A percentile compares a stretch with the other conserved stretches of the same genome.
These are phyloP conservation scores for Calameuta filiformis DNA, from an alignment of 2,888 invertebrate species.

Conservation along the genomic window DNA sequence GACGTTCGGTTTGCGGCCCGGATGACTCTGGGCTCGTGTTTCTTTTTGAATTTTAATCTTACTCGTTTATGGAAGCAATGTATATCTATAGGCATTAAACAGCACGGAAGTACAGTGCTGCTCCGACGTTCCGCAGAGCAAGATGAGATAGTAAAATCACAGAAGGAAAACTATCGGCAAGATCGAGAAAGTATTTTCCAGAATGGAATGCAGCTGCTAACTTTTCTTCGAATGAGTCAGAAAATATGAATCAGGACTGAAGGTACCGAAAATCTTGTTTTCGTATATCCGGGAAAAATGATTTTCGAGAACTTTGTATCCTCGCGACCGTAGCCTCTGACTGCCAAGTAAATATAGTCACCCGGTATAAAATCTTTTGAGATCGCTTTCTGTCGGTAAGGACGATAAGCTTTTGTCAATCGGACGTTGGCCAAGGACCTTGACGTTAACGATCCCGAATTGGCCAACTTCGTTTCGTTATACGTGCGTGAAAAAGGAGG, in stretches of 20 bases:
- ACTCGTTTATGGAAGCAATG: neutral
- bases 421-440: neutral
- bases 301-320: neutral
- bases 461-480: neutral
- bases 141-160: neutral
- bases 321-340: neutral
- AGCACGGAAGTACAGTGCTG: neutral
- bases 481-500: neutral
- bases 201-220: neutral
- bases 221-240: neutral
- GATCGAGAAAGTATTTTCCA: neutral
- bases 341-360: neutral
- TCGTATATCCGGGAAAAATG: neutral
- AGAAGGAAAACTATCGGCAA: neutral
- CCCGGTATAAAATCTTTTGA: neutral
- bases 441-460: neutral
- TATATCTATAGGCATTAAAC: neutral
- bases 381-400: neutral
- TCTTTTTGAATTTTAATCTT: neutral
- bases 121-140: neutral
- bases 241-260: neutral
- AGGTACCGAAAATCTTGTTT: neutral
- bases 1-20: neutral
- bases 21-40: neutral
- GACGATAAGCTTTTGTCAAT: neutral